Evolutionary conservation across 2,113 vertebrate genomes (phyloP).

Genomic region (Hystrix cristata): DNA sequence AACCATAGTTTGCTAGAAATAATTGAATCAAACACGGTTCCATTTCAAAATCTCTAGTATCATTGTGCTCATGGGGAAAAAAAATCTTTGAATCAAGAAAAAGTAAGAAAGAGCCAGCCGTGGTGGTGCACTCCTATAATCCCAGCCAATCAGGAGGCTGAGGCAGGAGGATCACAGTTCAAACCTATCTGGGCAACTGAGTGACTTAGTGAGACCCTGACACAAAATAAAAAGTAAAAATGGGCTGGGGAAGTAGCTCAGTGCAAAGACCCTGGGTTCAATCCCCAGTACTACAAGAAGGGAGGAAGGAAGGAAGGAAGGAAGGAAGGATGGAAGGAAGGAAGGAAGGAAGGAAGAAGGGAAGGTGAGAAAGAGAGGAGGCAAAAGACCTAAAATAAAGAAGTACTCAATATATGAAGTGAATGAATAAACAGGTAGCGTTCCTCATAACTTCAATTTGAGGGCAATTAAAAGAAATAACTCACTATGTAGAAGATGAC

Average conservation of each 20-base stretch:
- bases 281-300: neutral
- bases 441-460: neutral
- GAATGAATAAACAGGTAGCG: neutral
- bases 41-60: neutral
- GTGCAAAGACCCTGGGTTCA: neutral
- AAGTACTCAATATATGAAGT: neutral
- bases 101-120: neutral
- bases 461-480: conserved; percentile 21
- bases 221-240: neutral
- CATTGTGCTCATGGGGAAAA: neutral
- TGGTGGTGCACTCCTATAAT: neutral
- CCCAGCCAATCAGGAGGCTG: neutral
- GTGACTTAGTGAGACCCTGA: neutral
- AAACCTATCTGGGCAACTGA: neutral
- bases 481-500: neutral
- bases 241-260: neutral
- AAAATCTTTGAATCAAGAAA: neutral
- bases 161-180: neutral
- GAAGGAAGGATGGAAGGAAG: neutral
- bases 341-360: neutral
- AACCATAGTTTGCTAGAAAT: neutral
- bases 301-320: neutral
- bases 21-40: conserved; percentile 14
- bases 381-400: neutral
- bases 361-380: neutral